Evolutionary conservation across 1,140 invertebrate genomes (phyloP).

Genomic region (Schmidtea mediterranea): DNA sequence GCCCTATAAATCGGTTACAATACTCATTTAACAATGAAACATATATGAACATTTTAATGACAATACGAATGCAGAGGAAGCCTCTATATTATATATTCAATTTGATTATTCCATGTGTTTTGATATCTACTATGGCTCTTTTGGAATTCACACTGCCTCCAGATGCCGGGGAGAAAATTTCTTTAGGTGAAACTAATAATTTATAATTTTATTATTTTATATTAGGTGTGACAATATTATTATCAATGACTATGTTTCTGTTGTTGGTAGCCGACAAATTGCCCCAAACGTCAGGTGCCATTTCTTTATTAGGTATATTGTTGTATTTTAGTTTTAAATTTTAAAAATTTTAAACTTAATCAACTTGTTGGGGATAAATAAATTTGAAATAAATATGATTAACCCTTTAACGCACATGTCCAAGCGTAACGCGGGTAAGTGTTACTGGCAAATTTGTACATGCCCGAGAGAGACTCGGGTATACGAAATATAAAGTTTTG

Average conservation of each 20-base stretch:
- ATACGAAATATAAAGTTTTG: too few species aligned
- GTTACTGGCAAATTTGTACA: too few species aligned
- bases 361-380: too few species aligned
- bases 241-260: conserved; percentile 22
- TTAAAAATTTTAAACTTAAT: too few species aligned
- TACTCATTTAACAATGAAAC: not conserved
- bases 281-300: conserved; percentile 66
- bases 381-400: too few species aligned
- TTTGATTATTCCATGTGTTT: conserved; percentile 82
- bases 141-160: conserved; percentile 83
- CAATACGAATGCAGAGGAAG: conserved; percentile 68
- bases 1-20: too few species aligned
- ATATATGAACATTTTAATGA: not conserved
- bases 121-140: conserved; percentile 87
- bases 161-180: conserved; percentile 70
- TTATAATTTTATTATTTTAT: conserved; percentile 9
- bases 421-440: too few species aligned
- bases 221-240: conserved; percentile 33
- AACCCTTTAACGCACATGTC: too few species aligned
- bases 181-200: conserved; percentile 6
- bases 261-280: conserved; percentile 60
- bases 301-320: conserved; percentile 32
- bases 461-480: too few species aligned
- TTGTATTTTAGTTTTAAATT: too few species aligned
- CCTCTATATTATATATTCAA: conserved; percentile 98